A percentile compares a stretch with the other conserved stretches of the same genome.
These are phyloP conservation scores for Zygaena filipendulae DNA, from an alignment of 2,888 invertebrate genomes.

Conservation along the genomic window DNA sequence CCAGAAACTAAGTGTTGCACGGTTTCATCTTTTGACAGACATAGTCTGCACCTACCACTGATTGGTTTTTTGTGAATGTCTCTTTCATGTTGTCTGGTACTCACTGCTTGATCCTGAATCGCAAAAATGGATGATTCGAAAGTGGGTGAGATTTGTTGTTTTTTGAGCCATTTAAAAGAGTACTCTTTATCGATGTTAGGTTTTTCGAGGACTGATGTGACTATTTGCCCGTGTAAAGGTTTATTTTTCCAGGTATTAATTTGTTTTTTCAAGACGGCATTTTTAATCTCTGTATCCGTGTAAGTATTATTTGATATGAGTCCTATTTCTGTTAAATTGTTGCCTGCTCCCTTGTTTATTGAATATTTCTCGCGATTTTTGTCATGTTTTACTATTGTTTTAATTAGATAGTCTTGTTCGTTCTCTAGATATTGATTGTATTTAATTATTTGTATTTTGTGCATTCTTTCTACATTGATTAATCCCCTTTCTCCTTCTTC, in stretches of 20 bases:
- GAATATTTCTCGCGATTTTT: conserved; percentile 11
- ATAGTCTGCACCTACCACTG: too few species aligned
- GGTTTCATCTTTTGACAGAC: too few species aligned
- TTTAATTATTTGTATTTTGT: conserved; percentile 12
- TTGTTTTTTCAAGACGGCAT: neutral
- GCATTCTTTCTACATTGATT: conserved; percentile 6
- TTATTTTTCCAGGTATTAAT: conserved; percentile 2
- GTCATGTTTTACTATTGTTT: conserved; percentile 8
- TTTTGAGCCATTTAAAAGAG: conserved; percentile 5
- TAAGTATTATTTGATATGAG: neutral
- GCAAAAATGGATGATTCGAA: too few species aligned
- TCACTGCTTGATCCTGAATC: too few species aligned
- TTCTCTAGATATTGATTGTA: conserved; percentile 8
- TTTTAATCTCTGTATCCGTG: too few species aligned
- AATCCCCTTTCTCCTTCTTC: conserved; percentile 11
- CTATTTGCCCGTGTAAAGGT: conserved; percentile 6
- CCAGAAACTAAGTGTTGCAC: too few species aligned
- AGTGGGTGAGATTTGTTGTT: conserved; percentile 3
- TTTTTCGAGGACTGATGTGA: conserved; percentile 4
- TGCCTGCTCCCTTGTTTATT: conserved; percentile 9
- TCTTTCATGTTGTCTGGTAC: too few species aligned
- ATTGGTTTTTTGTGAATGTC: too few species aligned
- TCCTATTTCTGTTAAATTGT: conserved; percentile 6
- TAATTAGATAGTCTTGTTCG: conserved; percentile 6
- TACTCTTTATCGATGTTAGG: too few species aligned